Evolutionary conservation across 2,888 invertebrate species (phyloP), one percentile per base, ranked within the genome.

Genomic region (Scaeva pyrastri): DNA sequence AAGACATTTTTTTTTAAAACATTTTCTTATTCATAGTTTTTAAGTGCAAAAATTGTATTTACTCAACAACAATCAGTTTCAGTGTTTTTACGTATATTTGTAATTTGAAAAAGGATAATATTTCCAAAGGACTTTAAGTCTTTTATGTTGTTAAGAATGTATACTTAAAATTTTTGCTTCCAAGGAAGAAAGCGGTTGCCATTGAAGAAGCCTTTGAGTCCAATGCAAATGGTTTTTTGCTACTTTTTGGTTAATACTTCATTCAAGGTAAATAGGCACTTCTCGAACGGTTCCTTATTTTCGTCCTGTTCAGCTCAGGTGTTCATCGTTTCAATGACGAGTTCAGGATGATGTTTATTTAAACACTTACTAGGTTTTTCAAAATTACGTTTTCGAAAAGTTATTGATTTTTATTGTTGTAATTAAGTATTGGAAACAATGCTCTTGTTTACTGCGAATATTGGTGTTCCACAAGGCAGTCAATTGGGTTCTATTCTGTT

Each of bases 51-150:
- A 78, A 62, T 83, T 83, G 12, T 83, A 83, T 83, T 83, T 83
- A 56, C 78, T 83, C 83, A 82, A 82, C 77, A 77, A 82, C 68
- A 77, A 82, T 83, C 70, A 16, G 78, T 48, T 56, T 11, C 83
- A 83, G 72, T 83, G 62, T 52, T 31, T n/a, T n/a, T n/a, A n/a
- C 12, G 12, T 14, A 31, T 26, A 31, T 11, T 14, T 14, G 14
- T 11, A 4, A n/a, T n/a, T 16, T 19, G n/a, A 16, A 14, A 7
- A 19, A 62, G 19, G 11, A 62, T 45, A 64, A 31, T 10, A 66
- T 12, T 31, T 66, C 45, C 8, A 2, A 45, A 45, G 16, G 23
- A 0, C 14, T 62, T 21, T 26, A n/a, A 8, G 0, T 1, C 21
- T 0, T 12, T n/a, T 23, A 21, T 21, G 10, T 11, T 41, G 14